Evolutionary conservation across 2,113 vertebrate genomes (phyloP).

Genomic region (Oophaga pumilio): DNA sequence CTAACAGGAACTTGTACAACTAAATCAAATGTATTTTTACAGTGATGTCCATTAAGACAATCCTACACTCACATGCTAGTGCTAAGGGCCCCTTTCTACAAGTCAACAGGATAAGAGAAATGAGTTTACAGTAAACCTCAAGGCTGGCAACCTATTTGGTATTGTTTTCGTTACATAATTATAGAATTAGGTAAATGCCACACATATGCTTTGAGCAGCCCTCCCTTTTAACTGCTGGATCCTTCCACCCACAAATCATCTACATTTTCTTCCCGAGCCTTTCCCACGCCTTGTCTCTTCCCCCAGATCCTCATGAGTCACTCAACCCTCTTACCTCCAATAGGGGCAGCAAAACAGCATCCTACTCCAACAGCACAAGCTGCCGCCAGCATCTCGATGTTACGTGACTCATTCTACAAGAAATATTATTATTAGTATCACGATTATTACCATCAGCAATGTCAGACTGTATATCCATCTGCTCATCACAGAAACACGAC

Average conservation of each 20-base stretch:
- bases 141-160: neutral
- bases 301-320: neutral
- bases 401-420: slow-evolving; percentile 87
- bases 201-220: neutral
- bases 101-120: neutral
- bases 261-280: neutral
- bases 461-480: neutral
- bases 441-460: neutral
- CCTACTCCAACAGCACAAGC: slow-evolving; percentile 93
- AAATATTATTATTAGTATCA: neutral
- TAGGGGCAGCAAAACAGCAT: slow-evolving; percentile 92
- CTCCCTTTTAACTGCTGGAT: neutral
- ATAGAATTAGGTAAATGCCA: slow-evolving; percentile 23
- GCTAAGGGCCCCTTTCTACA: neutral
- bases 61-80: neutral
- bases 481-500: neutral
- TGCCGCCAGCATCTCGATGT: slow-evolving; percentile 91
- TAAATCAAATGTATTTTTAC: neutral
- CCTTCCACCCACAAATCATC: slow-evolving; percentile 15
- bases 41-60: neutral
- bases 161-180: slow-evolving; percentile 16
- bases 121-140: neutral
- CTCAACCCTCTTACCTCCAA: slow-evolving; percentile 81
- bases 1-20: neutral
- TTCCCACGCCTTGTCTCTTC: neutral